Conservation (phyloP, 2,797 vertebrate species). For the Thripadectes ignobilis region DNA sequence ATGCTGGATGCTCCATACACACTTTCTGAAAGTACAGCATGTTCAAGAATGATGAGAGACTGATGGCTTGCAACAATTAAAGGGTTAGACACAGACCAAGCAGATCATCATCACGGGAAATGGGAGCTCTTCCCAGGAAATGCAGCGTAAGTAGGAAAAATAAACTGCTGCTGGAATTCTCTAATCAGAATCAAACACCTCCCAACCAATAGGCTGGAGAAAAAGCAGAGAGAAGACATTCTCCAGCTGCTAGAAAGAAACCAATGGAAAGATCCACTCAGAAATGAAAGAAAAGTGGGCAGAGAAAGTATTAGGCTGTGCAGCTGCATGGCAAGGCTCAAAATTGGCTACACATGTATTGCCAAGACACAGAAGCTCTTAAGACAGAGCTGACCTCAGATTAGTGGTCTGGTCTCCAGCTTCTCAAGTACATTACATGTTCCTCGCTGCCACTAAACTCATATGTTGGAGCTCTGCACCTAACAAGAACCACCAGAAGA, state of each 20-base stretch:
- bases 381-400: not conserved
- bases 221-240: not conserved
- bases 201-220: not conserved
- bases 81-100: not conserved
- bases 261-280: not conserved
- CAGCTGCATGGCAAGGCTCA: not conserved
- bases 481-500: not conserved
- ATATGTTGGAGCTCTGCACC: not conserved
- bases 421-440: not conserved
- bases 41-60: not conserved
- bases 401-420: not conserved
- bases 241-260: not conserved
- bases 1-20: not conserved
- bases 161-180: not conserved
- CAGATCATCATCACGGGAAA: not conserved
- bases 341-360: not conserved
- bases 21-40: not conserved
- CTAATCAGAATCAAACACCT: not conserved
- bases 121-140: not conserved
- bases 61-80: not conserved
- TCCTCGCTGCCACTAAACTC: not conserved
- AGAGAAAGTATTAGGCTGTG: not conserved
- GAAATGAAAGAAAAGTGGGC: not conserved
- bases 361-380: not conserved
- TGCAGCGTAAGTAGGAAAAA: not conserved